Evolutionary conservation across 1,140 invertebrate genomes (phyloP), one percentile per base, ranked within the genome.

Genomic region (Battus philenor): DNA sequence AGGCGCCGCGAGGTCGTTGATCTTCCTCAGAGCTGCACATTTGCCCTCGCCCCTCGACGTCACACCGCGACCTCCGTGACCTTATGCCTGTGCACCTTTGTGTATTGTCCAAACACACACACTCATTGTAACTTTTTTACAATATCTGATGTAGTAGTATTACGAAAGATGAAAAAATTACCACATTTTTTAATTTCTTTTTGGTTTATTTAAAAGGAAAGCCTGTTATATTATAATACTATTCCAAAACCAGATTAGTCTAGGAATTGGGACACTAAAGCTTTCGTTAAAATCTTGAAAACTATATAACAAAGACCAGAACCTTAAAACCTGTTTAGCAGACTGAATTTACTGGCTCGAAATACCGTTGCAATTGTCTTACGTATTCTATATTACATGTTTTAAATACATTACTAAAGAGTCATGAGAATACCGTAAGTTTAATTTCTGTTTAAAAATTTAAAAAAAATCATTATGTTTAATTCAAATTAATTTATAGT

Each of bases 1-100:
- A 63, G 60, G 60, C 69, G 52, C 51, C 27, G 50, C 48, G 69
- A 66, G 78, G 78, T 82, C 78, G 68, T 68, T 79, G 78, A 58
- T 63, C 50, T 44, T 55, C 61, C 50, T 62, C 68, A 70, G 64
- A 75, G 60, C 66, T 74, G 72, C 72, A 71, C 68, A 68, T 59
- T 56, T 61, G 55, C 65, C 57, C 63, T 59, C 59, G 34, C 61
- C 43, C 32, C 32, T 20, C 32, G 17, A n/a, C n/a, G n/a, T 24
- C 20, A 5, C 12, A 24, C 36, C 36, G 24, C 50, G 16, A 50
- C 39, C 47, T 44, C 46, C 58, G 46, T 56, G 49, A 70, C 61
- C 59, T 56, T 46, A 43, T 53, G 56, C 56, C 56, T 58, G 53
- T 54, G 33, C 31, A 36, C 30, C 33, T 46, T 48, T 20, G 16